Evolutionary conservation across 1,140 invertebrate genomes (phyloP).

Genomic region (Aethina tumida): DNA sequence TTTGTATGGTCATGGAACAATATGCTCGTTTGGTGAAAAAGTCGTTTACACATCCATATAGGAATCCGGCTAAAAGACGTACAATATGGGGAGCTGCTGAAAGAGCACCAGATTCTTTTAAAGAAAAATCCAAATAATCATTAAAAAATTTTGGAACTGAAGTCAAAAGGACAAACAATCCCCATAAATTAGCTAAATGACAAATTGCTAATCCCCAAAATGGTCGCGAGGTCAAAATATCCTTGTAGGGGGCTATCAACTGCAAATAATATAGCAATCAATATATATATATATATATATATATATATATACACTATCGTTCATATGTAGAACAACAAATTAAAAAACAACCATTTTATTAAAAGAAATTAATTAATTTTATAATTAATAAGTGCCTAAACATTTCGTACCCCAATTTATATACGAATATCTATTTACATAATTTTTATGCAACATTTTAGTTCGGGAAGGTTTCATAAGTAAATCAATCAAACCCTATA

Average conservation of each 20-base stretch:
- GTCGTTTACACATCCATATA: slow-evolving; percentile 58
- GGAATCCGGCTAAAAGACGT: slow-evolving; percentile 49
- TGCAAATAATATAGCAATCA: no score
- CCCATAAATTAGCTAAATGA: slow-evolving; percentile 71
- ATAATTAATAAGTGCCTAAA: no score
- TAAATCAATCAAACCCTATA: no score
- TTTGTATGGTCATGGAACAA: slow-evolving; percentile 49
- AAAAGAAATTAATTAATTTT: no score
- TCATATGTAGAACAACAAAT: no score
- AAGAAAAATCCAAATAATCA: slow-evolving; percentile 71
- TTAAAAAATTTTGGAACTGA: slow-evolving; percentile 82
- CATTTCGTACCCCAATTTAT: no score
- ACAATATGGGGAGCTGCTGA: slow-evolving; percentile 61
- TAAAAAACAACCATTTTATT: no score
- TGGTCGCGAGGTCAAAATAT: slow-evolving; percentile 51
- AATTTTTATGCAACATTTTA: no score
- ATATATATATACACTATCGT: no score
- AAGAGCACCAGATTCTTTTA: slow-evolving; percentile 59
- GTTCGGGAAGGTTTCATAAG: no score
- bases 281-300: no score
- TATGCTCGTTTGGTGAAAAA: slow-evolving; percentile 46
- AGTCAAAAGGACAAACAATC: slow-evolving; percentile 73
- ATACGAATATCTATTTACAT: no score
- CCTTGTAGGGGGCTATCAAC: slow-evolving; percentile 45
- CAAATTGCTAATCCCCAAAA: slow-evolving; percentile 55